Percentiles rank a stretch among this genome's conserved stretches.
These are phyloP conservation scores for Champsocephalus esox DNA, from an alignment of 2,797 vertebrate genomes.

Conservation along the genomic window DNA sequence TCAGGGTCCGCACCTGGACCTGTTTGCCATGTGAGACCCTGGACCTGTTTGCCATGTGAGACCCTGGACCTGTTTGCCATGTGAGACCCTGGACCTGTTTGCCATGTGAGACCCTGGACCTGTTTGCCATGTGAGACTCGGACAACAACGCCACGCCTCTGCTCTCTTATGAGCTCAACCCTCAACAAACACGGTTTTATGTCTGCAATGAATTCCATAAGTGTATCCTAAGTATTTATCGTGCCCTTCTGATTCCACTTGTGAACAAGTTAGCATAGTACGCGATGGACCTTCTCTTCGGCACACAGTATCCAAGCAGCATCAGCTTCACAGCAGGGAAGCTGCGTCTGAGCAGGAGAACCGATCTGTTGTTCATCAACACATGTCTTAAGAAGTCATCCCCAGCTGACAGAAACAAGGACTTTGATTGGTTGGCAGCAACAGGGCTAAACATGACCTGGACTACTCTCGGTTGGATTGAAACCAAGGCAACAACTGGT, in stretches of 20 bases:
- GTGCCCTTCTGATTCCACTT: neutral
- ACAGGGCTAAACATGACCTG: neutral
- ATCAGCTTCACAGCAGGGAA: neutral
- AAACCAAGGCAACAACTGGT: slow-evolving; percentile 1
- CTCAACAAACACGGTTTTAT: neutral
- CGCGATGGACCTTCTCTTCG: neutral
- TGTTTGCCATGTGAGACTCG: neutral
- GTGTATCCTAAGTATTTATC: neutral
- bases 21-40: too few species aligned
- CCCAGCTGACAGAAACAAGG: slow-evolving; percentile 7
- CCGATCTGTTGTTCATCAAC: slow-evolving; percentile 4
- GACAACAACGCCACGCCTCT: neutral
- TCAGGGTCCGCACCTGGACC: neutral
- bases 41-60: too few species aligned
- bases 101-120: too few species aligned
- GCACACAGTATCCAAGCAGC: neutral
- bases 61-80: too few species aligned
- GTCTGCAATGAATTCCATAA: neutral
- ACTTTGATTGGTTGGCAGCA: neutral
- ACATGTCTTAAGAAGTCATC: neutral
- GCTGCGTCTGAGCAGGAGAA: neutral
- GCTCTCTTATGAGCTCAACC: neutral
- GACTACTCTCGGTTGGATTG: neutral
- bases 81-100: too few species aligned
- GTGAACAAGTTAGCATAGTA: neutral